Conservation (phyloP, 2,888 invertebrate genomes). For the Ennomos erosarius region DNA sequence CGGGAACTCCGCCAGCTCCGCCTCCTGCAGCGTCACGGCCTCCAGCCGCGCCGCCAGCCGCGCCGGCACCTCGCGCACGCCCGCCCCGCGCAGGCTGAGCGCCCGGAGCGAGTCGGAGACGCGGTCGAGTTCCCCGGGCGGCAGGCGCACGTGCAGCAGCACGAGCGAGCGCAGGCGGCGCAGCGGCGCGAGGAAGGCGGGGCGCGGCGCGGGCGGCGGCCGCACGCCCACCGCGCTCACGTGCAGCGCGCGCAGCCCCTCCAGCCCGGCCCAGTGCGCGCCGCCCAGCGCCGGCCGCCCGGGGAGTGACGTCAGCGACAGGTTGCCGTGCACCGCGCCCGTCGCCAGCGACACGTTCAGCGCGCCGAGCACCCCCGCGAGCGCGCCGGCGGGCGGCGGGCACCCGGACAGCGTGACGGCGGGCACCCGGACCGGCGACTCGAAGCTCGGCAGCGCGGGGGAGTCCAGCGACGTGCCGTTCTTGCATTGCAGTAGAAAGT, state of each 20-base stretch:
- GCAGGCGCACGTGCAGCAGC: slow-evolving; percentile 6
- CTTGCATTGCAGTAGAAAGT: too few relatives aligned
- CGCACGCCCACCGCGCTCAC: slow-evolving; percentile 1
- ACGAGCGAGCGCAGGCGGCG: slow-evolving; percentile 14
- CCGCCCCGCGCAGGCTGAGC: slow-evolving; percentile 15
- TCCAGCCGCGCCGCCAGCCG: slow-evolving; percentile 16
- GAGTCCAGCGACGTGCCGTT: too few relatives aligned
- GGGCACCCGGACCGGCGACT: background rate
- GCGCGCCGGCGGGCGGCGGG: slow-evolving; percentile 19
- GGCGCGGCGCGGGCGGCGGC: background rate
- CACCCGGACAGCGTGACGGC: slow-evolving; percentile 13
- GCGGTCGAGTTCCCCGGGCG: slow-evolving; percentile 81
- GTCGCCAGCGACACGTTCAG: slow-evolving; percentile 25
- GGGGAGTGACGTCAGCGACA: slow-evolving; percentile 13
- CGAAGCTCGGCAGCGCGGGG: too few relatives aligned
- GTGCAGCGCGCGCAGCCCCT: slow-evolving; percentile 12
- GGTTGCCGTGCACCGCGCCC: background rate
- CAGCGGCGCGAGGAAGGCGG: slow-evolving; percentile 23
- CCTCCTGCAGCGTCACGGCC: slow-evolving; percentile 12
- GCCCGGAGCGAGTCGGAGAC: slow-evolving; percentile 86
- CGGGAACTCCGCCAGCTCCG: slow-evolving; percentile 11
- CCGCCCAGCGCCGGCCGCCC: slow-evolving; percentile 7
- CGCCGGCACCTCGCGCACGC: slow-evolving; percentile 8
- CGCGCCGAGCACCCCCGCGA: slow-evolving; percentile 20
- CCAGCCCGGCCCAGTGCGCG: slow-evolving; percentile 23